These are phyloP conservation scores for Papilio machaon DNA, from an alignment of 1,140 invertebrate species.

Conservation along the genomic window DNA sequence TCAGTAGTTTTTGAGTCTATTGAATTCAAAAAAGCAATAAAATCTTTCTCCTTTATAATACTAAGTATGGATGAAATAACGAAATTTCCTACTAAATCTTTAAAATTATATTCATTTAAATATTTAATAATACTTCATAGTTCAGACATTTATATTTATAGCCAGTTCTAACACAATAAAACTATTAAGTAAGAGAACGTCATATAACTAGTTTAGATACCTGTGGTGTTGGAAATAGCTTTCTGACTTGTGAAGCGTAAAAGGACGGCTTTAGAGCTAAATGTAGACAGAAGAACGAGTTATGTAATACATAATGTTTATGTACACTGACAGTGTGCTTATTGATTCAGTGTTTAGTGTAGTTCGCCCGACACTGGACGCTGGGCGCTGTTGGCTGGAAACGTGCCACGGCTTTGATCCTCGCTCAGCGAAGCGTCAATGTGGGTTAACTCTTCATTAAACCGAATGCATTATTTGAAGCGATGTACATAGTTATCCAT, in stretches of 20 bases:
- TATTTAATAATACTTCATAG: neutral
- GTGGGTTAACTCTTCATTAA: conserved; percentile 17
- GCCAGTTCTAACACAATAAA: no score
- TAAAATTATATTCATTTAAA: neutral
- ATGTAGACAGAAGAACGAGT: neutral
- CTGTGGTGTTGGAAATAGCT: neutral
- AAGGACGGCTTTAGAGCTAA: neutral
- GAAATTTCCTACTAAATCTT: neutral
- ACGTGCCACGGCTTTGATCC: conserved; percentile 1
- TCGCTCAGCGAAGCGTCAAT: neutral
- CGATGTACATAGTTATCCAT: neutral
- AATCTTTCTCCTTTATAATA: no score
- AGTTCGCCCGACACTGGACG: neutral
- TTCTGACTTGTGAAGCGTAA: neutral
- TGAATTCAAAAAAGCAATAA: no score
- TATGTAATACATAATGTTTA: neutral
- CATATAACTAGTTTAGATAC: no score
- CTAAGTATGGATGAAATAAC: no score
- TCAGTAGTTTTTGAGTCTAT: no score
- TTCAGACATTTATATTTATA: neutral
- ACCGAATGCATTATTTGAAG: conserved; percentile 15
- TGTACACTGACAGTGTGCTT: neutral
- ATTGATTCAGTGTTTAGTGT: conserved; percentile 14
- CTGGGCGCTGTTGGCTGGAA: neutral
- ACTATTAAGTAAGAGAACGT: neutral